Conservation (phyloP, 2,888 invertebrate genomes). For the Octonoba sinensis region DNA sequence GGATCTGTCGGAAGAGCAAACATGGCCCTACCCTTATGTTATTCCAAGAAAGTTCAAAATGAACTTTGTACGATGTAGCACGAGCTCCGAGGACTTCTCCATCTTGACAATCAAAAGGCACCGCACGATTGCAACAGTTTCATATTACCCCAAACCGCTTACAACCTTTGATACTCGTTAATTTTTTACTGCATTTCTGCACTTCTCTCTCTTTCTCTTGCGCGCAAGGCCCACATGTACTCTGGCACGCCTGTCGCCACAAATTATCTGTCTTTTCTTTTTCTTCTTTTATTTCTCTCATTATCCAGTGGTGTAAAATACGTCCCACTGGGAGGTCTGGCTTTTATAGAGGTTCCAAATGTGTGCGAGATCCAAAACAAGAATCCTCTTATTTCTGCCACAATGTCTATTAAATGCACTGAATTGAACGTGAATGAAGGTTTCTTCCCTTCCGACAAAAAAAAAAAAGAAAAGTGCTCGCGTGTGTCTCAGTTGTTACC, state of each 20-base stretch:
- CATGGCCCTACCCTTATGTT: too few relatives aligned
- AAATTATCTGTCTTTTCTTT: slow-evolving; percentile 17
- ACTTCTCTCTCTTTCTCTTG: not conserved
- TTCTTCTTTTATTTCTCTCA: slow-evolving; percentile 44
- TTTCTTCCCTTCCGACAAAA: too few relatives aligned
- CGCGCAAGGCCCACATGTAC: not conserved
- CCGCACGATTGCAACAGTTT: slow-evolving; percentile 22
- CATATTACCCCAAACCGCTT: slow-evolving; percentile 14
- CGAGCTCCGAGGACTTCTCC: not conserved
- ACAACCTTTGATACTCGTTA: slow-evolving; percentile 29
- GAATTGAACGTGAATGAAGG: too few relatives aligned
- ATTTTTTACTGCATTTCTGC: not conserved
- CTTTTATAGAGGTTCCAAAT: slow-evolving; percentile 20
- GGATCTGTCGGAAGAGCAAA: too few relatives aligned
- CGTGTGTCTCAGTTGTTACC: too few relatives aligned
- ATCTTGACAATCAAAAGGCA: slow-evolving; percentile 16
- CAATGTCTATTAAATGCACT: too few relatives aligned
- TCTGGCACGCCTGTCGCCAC: slow-evolving; percentile 5
- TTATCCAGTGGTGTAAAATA: slow-evolving; percentile 53
- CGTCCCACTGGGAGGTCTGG: slow-evolving; percentile 50
- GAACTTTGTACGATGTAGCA: not conserved
- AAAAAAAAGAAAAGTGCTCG: too few relatives aligned
- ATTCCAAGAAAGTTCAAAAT: too few relatives aligned
- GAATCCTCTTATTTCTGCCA: too few relatives aligned
- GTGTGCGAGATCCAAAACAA: too few relatives aligned